Evolutionary conservation across 2,797 vertebrate species (phyloP).

Genomic region (Bucorvus abyssinicus): DNA sequence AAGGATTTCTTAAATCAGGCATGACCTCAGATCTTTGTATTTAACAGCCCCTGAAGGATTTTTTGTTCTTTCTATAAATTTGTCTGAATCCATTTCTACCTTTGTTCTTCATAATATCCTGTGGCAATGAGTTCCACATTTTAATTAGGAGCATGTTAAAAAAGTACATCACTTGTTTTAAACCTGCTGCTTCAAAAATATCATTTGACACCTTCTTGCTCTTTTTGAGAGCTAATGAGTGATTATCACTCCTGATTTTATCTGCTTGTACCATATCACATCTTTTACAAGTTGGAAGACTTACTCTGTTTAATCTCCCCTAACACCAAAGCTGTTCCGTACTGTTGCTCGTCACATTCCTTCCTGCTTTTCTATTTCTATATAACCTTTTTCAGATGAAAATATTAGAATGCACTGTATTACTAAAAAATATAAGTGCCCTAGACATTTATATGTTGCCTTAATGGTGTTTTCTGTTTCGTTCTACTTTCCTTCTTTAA

Average conservation of each 20-base stretch:
- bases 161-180: not conserved
- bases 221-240: not conserved
- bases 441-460: not conserved
- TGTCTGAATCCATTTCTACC: not conserved
- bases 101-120: not conserved
- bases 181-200: not conserved
- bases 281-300: not conserved
- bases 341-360: not conserved
- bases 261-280: not conserved
- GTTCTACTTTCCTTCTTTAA: not conserved
- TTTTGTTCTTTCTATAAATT: not conserved
- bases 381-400: not conserved
- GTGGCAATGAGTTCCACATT: not conserved
- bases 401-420: not conserved
- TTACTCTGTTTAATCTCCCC: not conserved
- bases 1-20: not conserved
- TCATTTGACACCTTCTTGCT: not conserved
- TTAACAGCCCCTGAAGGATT: not conserved
- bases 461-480: not conserved
- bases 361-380: slow-evolving; percentile 5
- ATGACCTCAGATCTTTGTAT: not conserved
- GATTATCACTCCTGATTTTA: not conserved
- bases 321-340: not conserved
- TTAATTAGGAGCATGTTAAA: not conserved
- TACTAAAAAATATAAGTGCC: not conserved